A percentile compares a stretch with the other conserved stretches of the same genome.
Evolutionary conservation across 2,113 vertebrate species (phyloP).

Genomic region (Brachyistius frenatus): DNA sequence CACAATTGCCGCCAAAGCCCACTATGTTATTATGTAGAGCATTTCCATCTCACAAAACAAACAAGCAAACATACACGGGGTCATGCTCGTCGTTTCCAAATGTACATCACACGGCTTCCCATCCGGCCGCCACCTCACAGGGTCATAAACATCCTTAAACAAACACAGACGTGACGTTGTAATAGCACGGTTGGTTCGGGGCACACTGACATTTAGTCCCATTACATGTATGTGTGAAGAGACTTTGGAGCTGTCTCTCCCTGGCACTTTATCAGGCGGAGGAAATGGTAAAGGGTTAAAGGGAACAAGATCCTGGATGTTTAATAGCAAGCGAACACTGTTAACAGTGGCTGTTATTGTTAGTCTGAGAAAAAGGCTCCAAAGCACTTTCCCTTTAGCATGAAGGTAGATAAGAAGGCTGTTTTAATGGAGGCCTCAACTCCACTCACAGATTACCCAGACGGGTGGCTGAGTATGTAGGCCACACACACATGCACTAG

Average conservation of each 20-base stretch:
- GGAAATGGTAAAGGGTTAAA: conserved; percentile 43
- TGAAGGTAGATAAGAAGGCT: conserved; percentile 27
- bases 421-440: conserved; percentile 31
- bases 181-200: conserved; percentile 42
- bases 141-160: conserved; percentile 50
- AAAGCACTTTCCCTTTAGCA: conserved; percentile 9
- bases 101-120: conserved; percentile 30
- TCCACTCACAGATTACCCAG: neutral
- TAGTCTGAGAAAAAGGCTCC: conserved; percentile 15
- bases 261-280: conserved; percentile 17
- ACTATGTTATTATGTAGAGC: neutral
- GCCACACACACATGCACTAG: neutral
- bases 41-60: conserved; percentile 4
- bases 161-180: conserved; percentile 56
- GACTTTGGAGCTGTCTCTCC: conserved; percentile 21
- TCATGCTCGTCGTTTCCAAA: conserved; percentile 10
- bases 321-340: conserved; percentile 33
- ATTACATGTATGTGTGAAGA: conserved; percentile 38
- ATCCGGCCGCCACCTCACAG: conserved; percentile 22
- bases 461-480: too few relatives aligned
- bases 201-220: conserved; percentile 34
- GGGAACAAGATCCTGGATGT: conserved; percentile 20
- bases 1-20: neutral
- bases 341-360: conserved; percentile 22
- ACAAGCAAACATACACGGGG: neutral